These are phyloP conservation scores for Hippocampus zosterae DNA, from an alignment of 2,113 vertebrate species.

Conservation along the genomic window DNA sequence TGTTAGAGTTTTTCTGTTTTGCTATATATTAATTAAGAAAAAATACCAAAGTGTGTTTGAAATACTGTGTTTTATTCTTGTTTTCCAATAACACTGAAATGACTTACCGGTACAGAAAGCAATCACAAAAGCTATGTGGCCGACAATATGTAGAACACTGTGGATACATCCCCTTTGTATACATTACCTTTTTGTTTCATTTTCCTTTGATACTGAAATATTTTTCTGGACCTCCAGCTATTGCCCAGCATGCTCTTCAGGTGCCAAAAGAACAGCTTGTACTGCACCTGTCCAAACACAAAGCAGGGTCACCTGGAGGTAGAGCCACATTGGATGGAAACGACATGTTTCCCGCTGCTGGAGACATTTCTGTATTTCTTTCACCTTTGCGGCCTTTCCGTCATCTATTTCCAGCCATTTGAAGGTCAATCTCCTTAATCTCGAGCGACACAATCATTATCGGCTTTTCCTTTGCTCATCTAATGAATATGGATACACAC, in stretches of 20 bases:
- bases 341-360: constrained; percentile 8
- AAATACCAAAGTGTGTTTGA: no score
- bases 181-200: neutral
- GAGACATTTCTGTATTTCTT: constrained; percentile 21
- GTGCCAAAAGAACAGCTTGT: constrained; percentile 25
- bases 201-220: neutral
- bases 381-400: constrained; percentile 7
- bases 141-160: constrained; percentile 9
- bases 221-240: constrained; percentile 7
- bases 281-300: constrained; percentile 15
- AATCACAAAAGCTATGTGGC: no score
- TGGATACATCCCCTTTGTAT: neutral
- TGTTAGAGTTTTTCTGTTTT: no score
- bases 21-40: no score
- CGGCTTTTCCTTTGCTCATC: constrained; percentile 44
- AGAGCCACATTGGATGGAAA: constrained; percentile 6
- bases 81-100: no score
- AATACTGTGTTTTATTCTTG: no score
- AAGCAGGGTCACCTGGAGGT: neutral
- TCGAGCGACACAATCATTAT: constrained; percentile 65
- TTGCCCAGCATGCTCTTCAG: constrained; percentile 8
- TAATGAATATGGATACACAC: constrained; percentile 86
- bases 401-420: constrained; percentile 31
- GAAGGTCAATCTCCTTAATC: constrained; percentile 78
- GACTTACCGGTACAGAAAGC: no score